phyloP scores from a whole-genome alignment of 1,140 invertebrate species.

The Aleiodes sp. region DNA sequence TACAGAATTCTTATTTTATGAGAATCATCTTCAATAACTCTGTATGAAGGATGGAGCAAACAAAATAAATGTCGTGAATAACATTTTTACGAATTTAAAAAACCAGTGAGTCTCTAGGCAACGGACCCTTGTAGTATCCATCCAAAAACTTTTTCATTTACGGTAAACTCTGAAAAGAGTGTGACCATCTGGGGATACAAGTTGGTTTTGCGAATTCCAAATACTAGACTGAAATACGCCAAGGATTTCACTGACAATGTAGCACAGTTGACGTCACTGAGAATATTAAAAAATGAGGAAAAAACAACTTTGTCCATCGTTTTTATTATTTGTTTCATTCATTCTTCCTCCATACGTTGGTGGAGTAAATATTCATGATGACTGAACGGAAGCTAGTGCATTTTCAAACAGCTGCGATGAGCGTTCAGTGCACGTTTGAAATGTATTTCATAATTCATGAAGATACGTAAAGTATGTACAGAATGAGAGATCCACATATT shows the following conservation, averaged over 20 bases:
- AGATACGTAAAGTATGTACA: not conserved
- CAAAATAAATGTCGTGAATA: not conserved
- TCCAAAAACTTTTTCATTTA: constrained; percentile 53
- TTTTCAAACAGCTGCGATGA: not conserved
- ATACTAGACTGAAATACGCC: no score
- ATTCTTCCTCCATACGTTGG: not conserved
- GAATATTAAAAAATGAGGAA: not conserved
- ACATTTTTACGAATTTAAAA: constrained; percentile 28
- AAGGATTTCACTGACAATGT: not conserved
- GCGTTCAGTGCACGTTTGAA: not conserved
- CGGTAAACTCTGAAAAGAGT: constrained; percentile 25
- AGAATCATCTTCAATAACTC: not conserved
- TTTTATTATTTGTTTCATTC: not conserved
- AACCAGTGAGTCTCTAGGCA: constrained; percentile 43
- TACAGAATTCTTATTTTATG: no score
- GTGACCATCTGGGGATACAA: not conserved
- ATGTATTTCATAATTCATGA: not conserved
- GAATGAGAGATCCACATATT: not conserved
- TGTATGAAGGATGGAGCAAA: not conserved
- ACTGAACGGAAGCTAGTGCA: not conserved
- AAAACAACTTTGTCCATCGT: not conserved
- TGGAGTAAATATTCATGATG: not conserved
- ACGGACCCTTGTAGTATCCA: constrained; percentile 48
- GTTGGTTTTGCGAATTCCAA: not conserved
- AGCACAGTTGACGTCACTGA: not conserved